These are phyloP conservation scores for Dasysyrphus albostriatus DNA, from an alignment of 2,888 invertebrate species.

Conservation along the genomic window DNA sequence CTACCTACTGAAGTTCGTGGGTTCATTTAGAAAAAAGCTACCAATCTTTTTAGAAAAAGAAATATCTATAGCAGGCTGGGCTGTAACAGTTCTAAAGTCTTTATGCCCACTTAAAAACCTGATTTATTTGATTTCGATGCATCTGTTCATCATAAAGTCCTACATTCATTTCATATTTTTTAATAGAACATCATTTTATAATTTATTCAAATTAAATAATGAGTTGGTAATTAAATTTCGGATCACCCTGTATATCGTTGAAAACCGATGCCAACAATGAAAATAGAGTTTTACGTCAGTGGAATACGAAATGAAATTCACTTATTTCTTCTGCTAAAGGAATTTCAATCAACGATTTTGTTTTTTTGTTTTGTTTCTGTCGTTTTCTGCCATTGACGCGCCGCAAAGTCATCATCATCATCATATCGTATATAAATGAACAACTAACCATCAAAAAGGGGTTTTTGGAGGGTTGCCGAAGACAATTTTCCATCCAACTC, in stretches of 20 bases:
- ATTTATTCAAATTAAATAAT: too few relatives aligned
- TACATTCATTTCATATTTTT: background rate
- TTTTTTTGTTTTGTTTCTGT: background rate
- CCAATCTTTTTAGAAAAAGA: too few relatives aligned
- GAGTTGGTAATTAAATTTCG: background rate
- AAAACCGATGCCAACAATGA: conserved; percentile 31
- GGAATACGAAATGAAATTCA: conserved; percentile 68
- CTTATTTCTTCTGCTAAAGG: conserved; percentile 49
- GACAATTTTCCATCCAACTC: conserved; percentile 28
- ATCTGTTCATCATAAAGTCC: too few relatives aligned
- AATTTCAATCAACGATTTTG: conserved; percentile 58
- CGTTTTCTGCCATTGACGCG: conserved; percentile 22
- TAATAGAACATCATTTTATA: too few relatives aligned
- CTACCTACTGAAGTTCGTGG: too few relatives aligned
- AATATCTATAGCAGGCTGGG: too few relatives aligned
- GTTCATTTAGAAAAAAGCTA: too few relatives aligned
- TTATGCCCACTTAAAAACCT: too few relatives aligned
- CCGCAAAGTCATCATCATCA: conserved; percentile 3
- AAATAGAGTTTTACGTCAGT: conserved; percentile 64
- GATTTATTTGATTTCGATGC: too few relatives aligned
- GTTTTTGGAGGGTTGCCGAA: conserved; percentile 14
- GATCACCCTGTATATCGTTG: conserved; percentile 10
- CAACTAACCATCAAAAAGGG: background rate
- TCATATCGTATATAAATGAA: background rate
- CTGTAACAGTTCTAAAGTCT: too few relatives aligned